Conservation (phyloP, 2,888 invertebrate genomes). For the Acanthoscelides obtectus region DNA sequence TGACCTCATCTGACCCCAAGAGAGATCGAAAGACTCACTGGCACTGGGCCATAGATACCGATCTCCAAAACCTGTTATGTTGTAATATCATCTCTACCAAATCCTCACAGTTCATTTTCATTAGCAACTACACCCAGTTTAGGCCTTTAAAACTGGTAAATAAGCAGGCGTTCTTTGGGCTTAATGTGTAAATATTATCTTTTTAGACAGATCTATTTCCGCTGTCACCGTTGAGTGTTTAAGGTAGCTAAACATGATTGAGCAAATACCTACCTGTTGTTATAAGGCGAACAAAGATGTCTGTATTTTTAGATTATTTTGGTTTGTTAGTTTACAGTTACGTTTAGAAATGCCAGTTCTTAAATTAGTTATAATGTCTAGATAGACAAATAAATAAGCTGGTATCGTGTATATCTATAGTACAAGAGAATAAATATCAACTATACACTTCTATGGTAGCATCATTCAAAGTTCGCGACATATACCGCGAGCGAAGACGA, state of each 20-base stretch:
- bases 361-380: too few species aligned
- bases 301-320: background rate
- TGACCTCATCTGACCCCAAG: background rate
- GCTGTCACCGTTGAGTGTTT: too few species aligned
- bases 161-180: background rate
- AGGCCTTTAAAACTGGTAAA: background rate
- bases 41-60: background rate
- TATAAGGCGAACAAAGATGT: background rate
- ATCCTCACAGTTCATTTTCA: background rate
- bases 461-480: too few species aligned
- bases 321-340: background rate
- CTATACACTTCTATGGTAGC: too few species aligned
- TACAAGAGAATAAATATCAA: too few species aligned
- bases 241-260: background rate
- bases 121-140: background rate
- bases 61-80: background rate
- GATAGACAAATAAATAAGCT: too few species aligned
- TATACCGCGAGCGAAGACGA: too few species aligned
- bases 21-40: background rate
- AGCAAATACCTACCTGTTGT: too few species aligned
- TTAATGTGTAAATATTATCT: background rate
- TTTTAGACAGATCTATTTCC: background rate
- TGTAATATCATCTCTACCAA: background rate
- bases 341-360: background rate
- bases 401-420: too few species aligned